Evolutionary conservation across 2,888 invertebrate genomes (phyloP).

Genomic region (Teleogryllus oceanicus): DNA sequence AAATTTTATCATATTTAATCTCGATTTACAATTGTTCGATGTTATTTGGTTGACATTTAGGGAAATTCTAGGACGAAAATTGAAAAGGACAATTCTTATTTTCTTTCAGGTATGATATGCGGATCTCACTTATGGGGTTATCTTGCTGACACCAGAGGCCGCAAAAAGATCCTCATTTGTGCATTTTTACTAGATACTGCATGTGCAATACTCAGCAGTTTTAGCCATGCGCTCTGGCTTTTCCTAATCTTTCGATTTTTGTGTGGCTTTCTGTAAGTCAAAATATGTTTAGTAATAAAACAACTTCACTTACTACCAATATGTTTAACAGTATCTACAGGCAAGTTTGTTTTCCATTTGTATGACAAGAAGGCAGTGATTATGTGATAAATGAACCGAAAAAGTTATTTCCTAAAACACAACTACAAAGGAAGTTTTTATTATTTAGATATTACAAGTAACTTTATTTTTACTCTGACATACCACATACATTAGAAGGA

Average conservation of each 20-base stretch:
- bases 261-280: conserved; percentile 37
- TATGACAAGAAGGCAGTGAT: no score
- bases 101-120: conserved; percentile 36
- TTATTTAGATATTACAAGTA: background rate
- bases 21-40: no score
- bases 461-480: background rate
- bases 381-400: no score
- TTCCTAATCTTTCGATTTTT: conserved; percentile 35
- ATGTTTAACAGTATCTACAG: background rate
- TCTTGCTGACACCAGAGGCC: conserved; percentile 46
- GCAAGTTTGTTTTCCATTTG: background rate
- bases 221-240: conserved; percentile 41
- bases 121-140: conserved; percentile 38
- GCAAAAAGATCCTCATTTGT: conserved; percentile 44
- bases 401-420: no score
- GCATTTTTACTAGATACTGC: conserved; percentile 46
- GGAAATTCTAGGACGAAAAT: no score
- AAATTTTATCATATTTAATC: no score
- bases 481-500: background rate
- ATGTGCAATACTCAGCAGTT: conserved; percentile 45
- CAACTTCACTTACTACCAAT: conserved; percentile 29
- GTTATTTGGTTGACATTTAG: no score
- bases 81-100: background rate
- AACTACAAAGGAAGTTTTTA: background rate
- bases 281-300: background rate